Conservation (phyloP, 2,113 vertebrate species). For the Odontesthes bonariensis region DNA sequence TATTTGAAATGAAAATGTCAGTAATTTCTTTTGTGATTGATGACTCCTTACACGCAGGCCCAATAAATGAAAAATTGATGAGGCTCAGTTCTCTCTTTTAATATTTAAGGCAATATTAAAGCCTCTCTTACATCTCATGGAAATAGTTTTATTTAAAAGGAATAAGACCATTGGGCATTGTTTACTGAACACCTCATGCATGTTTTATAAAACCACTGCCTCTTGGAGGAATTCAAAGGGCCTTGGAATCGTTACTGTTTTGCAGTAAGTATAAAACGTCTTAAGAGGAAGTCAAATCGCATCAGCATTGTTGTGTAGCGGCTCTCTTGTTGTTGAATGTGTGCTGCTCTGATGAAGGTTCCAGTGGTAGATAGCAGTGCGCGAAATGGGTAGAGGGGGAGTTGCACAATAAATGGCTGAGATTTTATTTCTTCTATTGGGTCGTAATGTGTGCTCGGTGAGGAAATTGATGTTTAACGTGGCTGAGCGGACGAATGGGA, state of each 20-base stretch:
- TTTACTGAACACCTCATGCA: slow-evolving; percentile 88
- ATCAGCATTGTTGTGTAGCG: slow-evolving; percentile 72
- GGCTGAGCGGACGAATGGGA: slow-evolving; percentile 74
- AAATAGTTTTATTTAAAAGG: slow-evolving; percentile 89
- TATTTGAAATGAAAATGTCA: slow-evolving; percentile 90
- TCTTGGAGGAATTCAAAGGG: slow-evolving; percentile 83
- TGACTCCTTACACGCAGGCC: slow-evolving; percentile 85
- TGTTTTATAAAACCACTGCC: slow-evolving; percentile 84
- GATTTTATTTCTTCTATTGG: slow-evolving; percentile 82
- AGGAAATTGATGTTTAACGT: slow-evolving; percentile 83
- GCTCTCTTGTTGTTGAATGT: slow-evolving; percentile 75
- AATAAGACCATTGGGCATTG: slow-evolving; percentile 89
- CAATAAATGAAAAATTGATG: slow-evolving; percentile 91
- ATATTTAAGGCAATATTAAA: slow-evolving; percentile 92
- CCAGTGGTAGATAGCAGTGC: slow-evolving; percentile 68
- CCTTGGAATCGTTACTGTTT: slow-evolving; percentile 85
- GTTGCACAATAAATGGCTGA: slow-evolving; percentile 74
- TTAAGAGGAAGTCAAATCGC: slow-evolving; percentile 82
- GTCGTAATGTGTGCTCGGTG: slow-evolving; percentile 80
- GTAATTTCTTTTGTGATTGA: slow-evolving; percentile 88
- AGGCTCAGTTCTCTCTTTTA: slow-evolving; percentile 88
- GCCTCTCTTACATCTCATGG: slow-evolving; percentile 83
- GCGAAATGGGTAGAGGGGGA: slow-evolving; percentile 44
- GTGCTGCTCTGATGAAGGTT: slow-evolving; percentile 71
- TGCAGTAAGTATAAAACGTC: slow-evolving; percentile 84